These are phyloP conservation scores for Liopterus haemorrhoidalis DNA, from an alignment of 2,888 invertebrate species.

Conservation along the genomic window DNA sequence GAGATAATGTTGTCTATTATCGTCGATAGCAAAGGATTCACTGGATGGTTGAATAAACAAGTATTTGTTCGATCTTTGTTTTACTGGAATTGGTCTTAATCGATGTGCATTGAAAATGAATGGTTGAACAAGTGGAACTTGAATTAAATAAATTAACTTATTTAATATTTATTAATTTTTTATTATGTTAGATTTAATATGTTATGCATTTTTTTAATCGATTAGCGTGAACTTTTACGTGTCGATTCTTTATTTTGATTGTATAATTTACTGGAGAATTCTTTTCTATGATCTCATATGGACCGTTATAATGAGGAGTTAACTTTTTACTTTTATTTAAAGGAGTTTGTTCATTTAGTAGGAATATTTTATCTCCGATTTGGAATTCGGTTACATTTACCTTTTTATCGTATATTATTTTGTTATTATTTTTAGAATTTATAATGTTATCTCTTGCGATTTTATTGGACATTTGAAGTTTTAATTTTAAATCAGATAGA, in stretches of 20 bases:
- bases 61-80: too few species aligned
- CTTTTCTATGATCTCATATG: constrained; percentile 25
- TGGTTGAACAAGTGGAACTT: too few species aligned
- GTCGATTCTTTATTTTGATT: constrained; percentile 21
- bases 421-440: constrained; percentile 25
- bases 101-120: too few species aligned
- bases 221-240: constrained; percentile 20
- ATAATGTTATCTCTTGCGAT: constrained; percentile 28
- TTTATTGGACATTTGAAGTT: constrained; percentile 27
- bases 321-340: constrained; percentile 19
- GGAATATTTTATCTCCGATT: constrained; percentile 24
- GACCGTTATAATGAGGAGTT: constrained; percentile 23
- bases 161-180: too few species aligned
- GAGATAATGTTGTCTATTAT: too few species aligned
- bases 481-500: constrained; percentile 20
- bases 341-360: constrained; percentile 16
- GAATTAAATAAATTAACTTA: too few species aligned
- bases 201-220: constrained; percentile 15
- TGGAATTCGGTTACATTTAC: constrained; percentile 19
- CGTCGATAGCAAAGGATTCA: too few species aligned
- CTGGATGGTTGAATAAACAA: too few species aligned
- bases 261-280: constrained; percentile 24
- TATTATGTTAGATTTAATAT: too few species aligned
- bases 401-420: constrained; percentile 26
- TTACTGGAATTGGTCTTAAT: too few species aligned